Evolutionary conservation across 2,888 invertebrate species (phyloP).

Genomic region (Stegana nigrithorax): DNA sequence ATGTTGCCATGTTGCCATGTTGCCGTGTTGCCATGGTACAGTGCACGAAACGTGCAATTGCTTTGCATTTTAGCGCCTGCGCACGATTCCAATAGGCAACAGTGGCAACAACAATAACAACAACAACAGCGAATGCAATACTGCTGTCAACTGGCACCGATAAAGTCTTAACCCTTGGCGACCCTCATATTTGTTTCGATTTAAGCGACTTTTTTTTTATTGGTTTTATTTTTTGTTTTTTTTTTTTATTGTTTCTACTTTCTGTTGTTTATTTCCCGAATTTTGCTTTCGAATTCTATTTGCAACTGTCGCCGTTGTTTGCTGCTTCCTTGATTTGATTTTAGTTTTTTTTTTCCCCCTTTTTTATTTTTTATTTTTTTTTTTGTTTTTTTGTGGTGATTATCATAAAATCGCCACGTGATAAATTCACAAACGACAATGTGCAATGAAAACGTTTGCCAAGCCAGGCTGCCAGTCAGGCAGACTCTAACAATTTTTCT

Average conservation of each 20-base stretch:
- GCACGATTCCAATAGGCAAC: constrained; percentile 5
- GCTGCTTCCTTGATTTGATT: neutral
- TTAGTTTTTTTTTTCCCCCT: neutral
- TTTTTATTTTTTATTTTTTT: neutral
- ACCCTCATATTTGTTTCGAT: constrained; percentile 48
- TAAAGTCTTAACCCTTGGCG: constrained; percentile 24
- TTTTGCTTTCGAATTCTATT: constrained; percentile 11
- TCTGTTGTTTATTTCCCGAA: too few species aligned
- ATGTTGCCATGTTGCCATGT: too few species aligned
- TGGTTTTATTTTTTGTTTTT: too few species aligned
- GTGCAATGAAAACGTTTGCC: too few species aligned
- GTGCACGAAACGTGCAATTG: constrained; percentile 8
- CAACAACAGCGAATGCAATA: neutral
- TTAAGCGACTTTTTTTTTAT: constrained; percentile 32
- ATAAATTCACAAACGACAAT: constrained; percentile 29
- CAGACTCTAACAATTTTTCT: too few species aligned
- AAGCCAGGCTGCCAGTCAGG: too few species aligned
- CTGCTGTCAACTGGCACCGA: constrained; percentile 12
- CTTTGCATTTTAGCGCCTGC: constrained; percentile 41
- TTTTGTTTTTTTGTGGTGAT: constrained; percentile 24
- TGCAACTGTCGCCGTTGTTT: neutral
- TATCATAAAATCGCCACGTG: constrained; percentile 55
- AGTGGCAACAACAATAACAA: constrained; percentile 3
- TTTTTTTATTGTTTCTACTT: too few species aligned
- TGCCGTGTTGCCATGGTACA: too few species aligned